These are phyloP conservation scores for Pterocles orientalis DNA, from an alignment of 2,113 vertebrate species.

Conservation along the genomic window DNA sequence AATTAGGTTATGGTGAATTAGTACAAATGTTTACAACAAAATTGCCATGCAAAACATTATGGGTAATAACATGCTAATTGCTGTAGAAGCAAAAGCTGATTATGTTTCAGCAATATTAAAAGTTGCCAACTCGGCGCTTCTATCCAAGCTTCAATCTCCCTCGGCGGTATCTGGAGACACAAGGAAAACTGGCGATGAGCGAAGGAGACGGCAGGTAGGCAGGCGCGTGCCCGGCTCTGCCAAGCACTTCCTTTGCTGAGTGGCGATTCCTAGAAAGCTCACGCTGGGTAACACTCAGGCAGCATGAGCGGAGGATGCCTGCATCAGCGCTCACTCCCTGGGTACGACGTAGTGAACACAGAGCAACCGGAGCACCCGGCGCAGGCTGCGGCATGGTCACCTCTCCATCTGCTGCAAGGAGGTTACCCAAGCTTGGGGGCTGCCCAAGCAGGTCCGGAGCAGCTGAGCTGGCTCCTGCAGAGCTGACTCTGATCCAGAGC, in stretches of 20 bases:
- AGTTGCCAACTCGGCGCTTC: conserved; percentile 75
- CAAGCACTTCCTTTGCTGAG: neutral
- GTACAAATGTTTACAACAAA: conserved; percentile 86
- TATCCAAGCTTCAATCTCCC: conserved; percentile 40
- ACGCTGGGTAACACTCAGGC: fast-evolving
- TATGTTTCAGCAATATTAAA: conserved; percentile 78
- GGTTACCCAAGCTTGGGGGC: neutral
- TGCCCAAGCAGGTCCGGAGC: neutral
- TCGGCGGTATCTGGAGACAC: neutral
- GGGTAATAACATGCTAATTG: conserved; percentile 86
- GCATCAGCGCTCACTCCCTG: neutral
- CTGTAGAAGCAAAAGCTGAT: conserved; percentile 84
- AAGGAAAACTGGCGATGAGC: neutral
- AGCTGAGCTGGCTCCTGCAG: neutral
- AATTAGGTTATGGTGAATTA: conserved; percentile 85
- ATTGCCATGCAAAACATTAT: conserved; percentile 85
- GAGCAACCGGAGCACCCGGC: fast-evolving
- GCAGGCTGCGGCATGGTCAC: fast-evolving
- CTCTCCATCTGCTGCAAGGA: neutral
- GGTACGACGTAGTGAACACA: fast-evolving
- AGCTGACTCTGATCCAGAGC: neutral
- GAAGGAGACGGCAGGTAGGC: neutral
- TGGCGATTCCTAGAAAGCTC: neutral
- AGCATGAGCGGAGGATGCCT: neutral
- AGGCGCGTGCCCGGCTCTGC: neutral